Percentiles rank a stretch among this genome's conserved stretches.
phyloP scores from a whole-genome alignment of 2,888 invertebrate genomes.

The Crocallis elinguaria region DNA sequence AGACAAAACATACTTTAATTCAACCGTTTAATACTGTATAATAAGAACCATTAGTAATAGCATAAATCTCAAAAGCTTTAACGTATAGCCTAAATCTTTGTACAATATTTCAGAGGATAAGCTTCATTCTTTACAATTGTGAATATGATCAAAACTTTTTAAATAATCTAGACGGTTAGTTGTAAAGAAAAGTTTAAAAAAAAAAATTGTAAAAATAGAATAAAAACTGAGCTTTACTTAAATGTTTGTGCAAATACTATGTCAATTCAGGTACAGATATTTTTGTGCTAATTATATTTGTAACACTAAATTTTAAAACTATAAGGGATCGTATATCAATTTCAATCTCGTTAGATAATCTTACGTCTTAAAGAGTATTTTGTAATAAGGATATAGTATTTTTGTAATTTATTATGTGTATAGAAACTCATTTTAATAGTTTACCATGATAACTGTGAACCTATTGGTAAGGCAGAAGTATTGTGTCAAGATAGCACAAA shows the following conservation, averaged over 20 bases:
- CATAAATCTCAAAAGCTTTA: too few relatives aligned
- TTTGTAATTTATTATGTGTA: conserved; percentile 15
- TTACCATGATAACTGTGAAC: neutral
- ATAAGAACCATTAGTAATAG: too few relatives aligned
- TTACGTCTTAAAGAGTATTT: neutral
- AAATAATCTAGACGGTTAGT: too few relatives aligned
- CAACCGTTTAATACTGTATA: too few relatives aligned
- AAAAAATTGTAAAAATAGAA: neutral
- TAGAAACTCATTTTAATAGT: neutral
- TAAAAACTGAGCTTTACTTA: conserved; percentile 18
- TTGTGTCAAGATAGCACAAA: too few relatives aligned
- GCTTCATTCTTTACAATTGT: too few relatives aligned
- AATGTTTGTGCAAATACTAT: conserved; percentile 23
- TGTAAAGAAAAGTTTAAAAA: too few relatives aligned
- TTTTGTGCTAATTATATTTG: conserved; percentile 15
- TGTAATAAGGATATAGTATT: conserved; percentile 12
- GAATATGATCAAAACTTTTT: too few relatives aligned
- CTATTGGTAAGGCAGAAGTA: too few relatives aligned
- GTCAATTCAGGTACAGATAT: conserved; percentile 24
- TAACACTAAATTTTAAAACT: neutral
- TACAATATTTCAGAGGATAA: too few relatives aligned
- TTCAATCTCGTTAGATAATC: neutral
- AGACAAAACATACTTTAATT: too few relatives aligned
- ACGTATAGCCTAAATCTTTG: too few relatives aligned
- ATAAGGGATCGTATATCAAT: neutral